Base-by-base conservation (phyloP, 2,888 invertebrate species). In the Heteromyza rotundicornis region DNA sequence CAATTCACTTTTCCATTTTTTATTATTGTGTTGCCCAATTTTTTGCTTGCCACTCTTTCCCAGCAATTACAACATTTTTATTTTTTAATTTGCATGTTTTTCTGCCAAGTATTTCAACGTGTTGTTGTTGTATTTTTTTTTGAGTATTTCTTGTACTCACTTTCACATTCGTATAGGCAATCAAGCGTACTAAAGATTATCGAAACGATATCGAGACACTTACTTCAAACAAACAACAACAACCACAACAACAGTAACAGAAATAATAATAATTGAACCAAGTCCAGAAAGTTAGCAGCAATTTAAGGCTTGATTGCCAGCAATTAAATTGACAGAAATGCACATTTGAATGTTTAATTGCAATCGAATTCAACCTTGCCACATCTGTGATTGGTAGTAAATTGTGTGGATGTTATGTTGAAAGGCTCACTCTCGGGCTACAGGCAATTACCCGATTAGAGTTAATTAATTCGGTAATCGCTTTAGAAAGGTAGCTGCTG, bases 211-310 rank as follows among this genome's bases (percentile, higher is more conserved):
- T 47, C 17, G 19, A 19, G 20, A n/a, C n/a, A n/a, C n/a, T n/a
- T n/a, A n/a, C n/a, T n/a, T n/a, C 47, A 47, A 47, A 47, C 2
- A 47, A 5, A 14, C 17, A 40, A 27, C 27, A n/a, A 3, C 40
- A 40, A 40, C 40, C 17, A 47, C 17, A 40, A n/a, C 40, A 40
- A 40, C 5, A 40, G 10, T 7, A 27, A 27, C 5, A 10, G 27
- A 27, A 10, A 5, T 27, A 7, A 7, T 27, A 7, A 27, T 27
- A 27, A 40, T 14, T n/a, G n/a, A 8, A 20, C 47, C 47, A 47
- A 47, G n/a, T n/a, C n/a, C n/a, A 47, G 20, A 47, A 47, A 47
- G 47, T 47, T 20, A 47, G 14, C 47, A 47, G 47, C 47, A 47
- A 20, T 47, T 47, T 12, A 47, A 47, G 47, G 47, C 20, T 19